Evolutionary conservation across 35 echinoderm and acorn worm species (phyloP).

Genomic region (Apostichopus californicus): DNA sequence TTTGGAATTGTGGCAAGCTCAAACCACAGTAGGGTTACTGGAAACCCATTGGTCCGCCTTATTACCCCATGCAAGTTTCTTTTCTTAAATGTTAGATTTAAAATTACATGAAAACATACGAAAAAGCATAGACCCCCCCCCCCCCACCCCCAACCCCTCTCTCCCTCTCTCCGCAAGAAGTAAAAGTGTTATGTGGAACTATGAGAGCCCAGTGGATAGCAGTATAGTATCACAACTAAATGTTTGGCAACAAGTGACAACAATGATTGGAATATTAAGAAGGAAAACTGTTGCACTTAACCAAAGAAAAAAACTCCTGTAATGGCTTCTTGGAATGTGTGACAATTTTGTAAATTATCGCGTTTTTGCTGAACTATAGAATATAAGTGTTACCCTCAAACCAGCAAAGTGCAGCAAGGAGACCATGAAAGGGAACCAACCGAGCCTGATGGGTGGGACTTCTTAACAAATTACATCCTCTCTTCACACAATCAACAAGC

Average conservation of each 20-base stretch:
- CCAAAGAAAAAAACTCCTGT: neutral
- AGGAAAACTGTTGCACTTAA: neutral
- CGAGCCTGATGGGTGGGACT: neutral
- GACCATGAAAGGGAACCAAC: neutral
- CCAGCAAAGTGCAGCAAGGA: neutral
- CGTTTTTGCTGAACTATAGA: too few species aligned
- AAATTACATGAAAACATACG: too few species aligned
- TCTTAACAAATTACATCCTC: conserved; percentile 19
- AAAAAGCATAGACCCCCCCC: too few species aligned
- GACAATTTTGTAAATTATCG: neutral
- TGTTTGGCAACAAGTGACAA: neutral
- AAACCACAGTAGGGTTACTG: too few species aligned
- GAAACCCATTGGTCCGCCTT: too few species aligned
- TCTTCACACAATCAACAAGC: neutral
- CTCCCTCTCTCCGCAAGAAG: too few species aligned
- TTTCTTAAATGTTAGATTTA: too few species aligned
- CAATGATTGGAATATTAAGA: neutral
- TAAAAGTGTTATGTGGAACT: too few species aligned
- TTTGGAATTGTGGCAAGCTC: too few species aligned
- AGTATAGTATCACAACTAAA: neutral
- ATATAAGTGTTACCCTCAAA: neutral
- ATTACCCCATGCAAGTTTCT: too few species aligned
- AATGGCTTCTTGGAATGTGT: neutral
- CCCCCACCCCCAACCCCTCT: too few species aligned
- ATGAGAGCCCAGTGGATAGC: too few species aligned